Evolutionary conservation across 2,113 vertebrate genomes (phyloP), one percentile per base, ranked within the genome.

Genomic region (Peucedramus taeniatus): DNA sequence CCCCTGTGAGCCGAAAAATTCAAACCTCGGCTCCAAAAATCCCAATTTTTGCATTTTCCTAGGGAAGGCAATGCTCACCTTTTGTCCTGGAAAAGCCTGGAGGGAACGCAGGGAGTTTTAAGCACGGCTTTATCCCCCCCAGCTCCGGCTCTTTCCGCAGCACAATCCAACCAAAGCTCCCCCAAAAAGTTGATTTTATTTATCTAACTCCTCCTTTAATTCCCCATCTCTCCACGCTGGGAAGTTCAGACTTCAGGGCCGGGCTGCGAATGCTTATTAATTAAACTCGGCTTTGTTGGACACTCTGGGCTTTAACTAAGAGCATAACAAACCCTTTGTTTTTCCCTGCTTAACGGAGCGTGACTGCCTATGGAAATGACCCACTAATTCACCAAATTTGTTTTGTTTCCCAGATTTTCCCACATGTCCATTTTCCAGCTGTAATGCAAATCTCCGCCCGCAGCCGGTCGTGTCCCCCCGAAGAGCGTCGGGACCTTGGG

Each of bases 401-500:
- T 94, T 96, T 96, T 96, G 92, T 97, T 77, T 88, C 95, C 75
- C 78, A 65, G 84, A 95, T 96, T 96, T 91, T 83, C 96, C 97
- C 97, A 91, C 44, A 94, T 72, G 95, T 56, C 81, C 31, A 68
- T 92, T 95, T 93, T n/a, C 59, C 78, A 68, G 94, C 35, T 89
- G 76, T 47, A 90, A 93, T 45, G 70, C 20, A 75, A 80, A 70
- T 77, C 76, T 56, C 53, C 50, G 86, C 69, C 60, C 51, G 24
- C 68, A 37, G 61, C 77, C 61, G 4, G 16, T 2, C 21, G 30
- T 1, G 28, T 31, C 57, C 64, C 80, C 87, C 53, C 22, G 13
- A 24, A 53, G 31, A 50, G 30, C 45, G 16, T 1, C 5, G 26
- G 83, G 42, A 63, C 56, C 89, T 82, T 10, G 33, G 66, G 87